Base-by-base conservation (phyloP, 2,888 invertebrate genomes). In the Lucinisca nassula region DNA sequence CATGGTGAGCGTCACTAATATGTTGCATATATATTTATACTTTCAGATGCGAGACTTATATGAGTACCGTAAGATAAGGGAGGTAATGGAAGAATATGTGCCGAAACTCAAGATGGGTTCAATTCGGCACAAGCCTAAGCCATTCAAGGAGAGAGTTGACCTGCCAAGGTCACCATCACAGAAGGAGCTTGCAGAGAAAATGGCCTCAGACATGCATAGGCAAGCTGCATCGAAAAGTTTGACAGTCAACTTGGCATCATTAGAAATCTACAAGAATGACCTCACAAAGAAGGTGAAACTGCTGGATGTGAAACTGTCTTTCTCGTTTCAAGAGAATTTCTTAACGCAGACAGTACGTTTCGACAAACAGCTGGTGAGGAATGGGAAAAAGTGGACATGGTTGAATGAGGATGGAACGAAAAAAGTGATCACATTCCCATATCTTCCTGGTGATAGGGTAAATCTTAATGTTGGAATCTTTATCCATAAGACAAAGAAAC, bases 381-480 rank as follows among this genome's bases (percentile, higher is more conserved):
- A 92, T 67, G 92, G 92, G 30, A 92, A 92, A 55, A 92, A 92
- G 67, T 92, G 92, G 92, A 86, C 83, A 2, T 92, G 92, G 92
- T 70, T 88, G 14, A 84, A 88, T 67, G 79, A 85, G 0, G 84
- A 86, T 58, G 90, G 92, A 24, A 84, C 83, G 30, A 89, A 90
- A 80, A 86, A 76, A 32, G 85, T 92, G 17, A 82, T 92, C 14
- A 88, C 90, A 0, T 92, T 92, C 74, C 91, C 92, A 8, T 92
- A 92, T 75, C 82, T 90, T 6, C 92, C 92, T 0, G 92, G 92
- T 1, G 92, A 92, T 76, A 79, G 92, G 27, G 92, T 92, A 6
- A 92, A 92, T 84, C 85, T 92, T 0, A 92, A 92, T 82, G 82
- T 92, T 49, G 92, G 92, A n/a, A 90, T 92, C n/a, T 91, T 90